Percentiles rank a stretch among this genome's conserved stretches.
Conservation (phyloP, 1,140 invertebrate species). For the Zaprionus davidi region DNA sequence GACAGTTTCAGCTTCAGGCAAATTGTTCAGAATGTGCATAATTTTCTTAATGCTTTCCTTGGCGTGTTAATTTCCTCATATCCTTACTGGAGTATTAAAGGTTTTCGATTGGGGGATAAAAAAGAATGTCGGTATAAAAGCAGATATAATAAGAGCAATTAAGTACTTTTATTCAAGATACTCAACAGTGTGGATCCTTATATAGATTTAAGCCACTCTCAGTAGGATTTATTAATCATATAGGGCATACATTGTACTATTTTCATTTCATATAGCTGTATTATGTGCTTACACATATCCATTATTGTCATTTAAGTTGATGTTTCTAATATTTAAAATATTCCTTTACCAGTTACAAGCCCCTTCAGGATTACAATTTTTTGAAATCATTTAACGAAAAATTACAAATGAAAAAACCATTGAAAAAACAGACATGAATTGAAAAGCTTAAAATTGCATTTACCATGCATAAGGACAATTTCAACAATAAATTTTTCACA, state of each 20-base stretch:
- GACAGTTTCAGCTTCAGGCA: constrained; percentile 1
- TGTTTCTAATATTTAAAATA: background rate
- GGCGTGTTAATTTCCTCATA: background rate
- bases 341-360: background rate
- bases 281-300: background rate
- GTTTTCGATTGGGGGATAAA: too few species aligned
- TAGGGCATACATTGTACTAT: too few species aligned
- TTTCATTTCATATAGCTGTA: too few species aligned
- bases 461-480: constrained; percentile 1
- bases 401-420: background rate
- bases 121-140: too few species aligned
- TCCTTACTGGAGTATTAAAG: too few species aligned
- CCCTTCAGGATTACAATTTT: background rate
- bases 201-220: too few species aligned
- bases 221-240: too few species aligned
- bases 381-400: background rate
- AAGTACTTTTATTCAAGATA: too few species aligned
- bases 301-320: background rate
- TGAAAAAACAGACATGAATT: background rate
- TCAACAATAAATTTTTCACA: background rate
- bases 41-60: constrained; percentile 2
- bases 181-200: too few species aligned
- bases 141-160: too few species aligned
- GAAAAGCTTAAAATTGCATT: constrained; percentile 6
- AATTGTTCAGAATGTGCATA: constrained; percentile 14